Percentiles rank a stretch among this genome's conserved stretches.
These are phyloP conservation scores for Choloepus hoffmanni DNA, from an alignment of 2,113 vertebrate genomes.

Conservation along the genomic window DNA sequence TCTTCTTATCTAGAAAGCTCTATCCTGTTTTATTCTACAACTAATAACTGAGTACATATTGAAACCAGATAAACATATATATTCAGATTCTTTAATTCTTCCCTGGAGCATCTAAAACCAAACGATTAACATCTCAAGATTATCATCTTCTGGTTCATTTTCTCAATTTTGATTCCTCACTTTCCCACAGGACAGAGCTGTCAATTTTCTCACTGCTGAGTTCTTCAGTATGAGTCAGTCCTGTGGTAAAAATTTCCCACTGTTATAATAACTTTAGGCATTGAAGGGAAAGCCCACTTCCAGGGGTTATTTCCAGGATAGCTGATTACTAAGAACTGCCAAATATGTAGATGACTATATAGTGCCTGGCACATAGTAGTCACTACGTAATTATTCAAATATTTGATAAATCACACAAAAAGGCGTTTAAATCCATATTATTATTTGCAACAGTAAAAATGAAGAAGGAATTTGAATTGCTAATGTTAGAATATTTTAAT, in stretches of 20 bases:
- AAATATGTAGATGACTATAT: neutral
- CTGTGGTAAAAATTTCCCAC: slow-evolving; percentile 51
- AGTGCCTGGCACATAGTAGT: neutral
- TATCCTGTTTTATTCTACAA: slow-evolving; percentile 43
- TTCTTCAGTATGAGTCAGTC: slow-evolving; percentile 64
- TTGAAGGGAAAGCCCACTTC: slow-evolving; percentile 47
- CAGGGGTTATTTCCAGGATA: slow-evolving; percentile 67
- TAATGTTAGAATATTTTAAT: neutral
- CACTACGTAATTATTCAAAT: neutral
- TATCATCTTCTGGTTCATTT: slow-evolving; percentile 53
- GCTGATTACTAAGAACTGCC: slow-evolving; percentile 49
- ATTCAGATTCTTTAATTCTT: neutral
- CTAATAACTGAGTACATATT: neutral
- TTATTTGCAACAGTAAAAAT: neutral
- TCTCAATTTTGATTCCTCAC: neutral
- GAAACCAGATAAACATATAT: neutral
- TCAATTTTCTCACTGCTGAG: neutral
- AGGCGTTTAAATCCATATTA: neutral
- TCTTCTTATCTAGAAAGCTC: neutral
- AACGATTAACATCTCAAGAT: slow-evolving; percentile 55
- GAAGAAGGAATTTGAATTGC: neutral
- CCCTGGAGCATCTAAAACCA: slow-evolving; percentile 36
- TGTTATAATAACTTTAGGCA: slow-evolving; percentile 38
- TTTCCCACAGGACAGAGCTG: slow-evolving; percentile 71
- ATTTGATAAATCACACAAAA: neutral